Conservation (phyloP, 2,888 invertebrate genomes). For the Metellina segmentata region DNA sequence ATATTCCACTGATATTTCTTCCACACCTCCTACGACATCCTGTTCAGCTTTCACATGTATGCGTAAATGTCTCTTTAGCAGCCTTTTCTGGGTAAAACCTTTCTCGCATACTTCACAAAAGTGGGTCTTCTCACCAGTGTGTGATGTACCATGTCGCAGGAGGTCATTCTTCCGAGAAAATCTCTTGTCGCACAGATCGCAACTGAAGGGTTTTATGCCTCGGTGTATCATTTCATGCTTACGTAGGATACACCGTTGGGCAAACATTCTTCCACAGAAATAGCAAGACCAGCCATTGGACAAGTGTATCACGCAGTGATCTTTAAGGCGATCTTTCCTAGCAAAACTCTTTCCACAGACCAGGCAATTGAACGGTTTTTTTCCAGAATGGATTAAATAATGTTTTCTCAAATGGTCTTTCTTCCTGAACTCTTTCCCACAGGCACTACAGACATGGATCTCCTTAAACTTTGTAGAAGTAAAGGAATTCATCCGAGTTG, state of each 20-base stretch:
- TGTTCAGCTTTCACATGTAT: slow-evolving; percentile 7
- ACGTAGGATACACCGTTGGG: slow-evolving; percentile 44
- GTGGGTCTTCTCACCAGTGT: slow-evolving; percentile 40
- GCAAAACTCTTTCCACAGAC: slow-evolving; percentile 50
- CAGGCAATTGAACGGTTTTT: slow-evolving; percentile 44
- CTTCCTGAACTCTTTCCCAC: slow-evolving; percentile 54
- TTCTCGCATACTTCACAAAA: slow-evolving; percentile 54
- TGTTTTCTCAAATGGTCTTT: slow-evolving; percentile 51
- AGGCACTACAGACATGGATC: slow-evolving; percentile 25
- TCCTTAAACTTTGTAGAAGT: slow-evolving; percentile 21
- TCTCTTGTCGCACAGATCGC: slow-evolving; percentile 38
- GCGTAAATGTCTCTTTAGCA: slow-evolving; percentile 37
- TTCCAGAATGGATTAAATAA: not conserved
- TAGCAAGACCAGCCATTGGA: slow-evolving; percentile 57
- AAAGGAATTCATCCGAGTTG: not conserved
- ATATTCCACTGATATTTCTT: not conserved
- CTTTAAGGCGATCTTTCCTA: slow-evolving; percentile 49
- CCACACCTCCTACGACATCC: not conserved
- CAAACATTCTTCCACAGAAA: slow-evolving; percentile 57
- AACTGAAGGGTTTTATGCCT: slow-evolving; percentile 42
- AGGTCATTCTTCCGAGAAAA: slow-evolving; percentile 59
- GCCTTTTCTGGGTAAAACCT: slow-evolving; percentile 40
- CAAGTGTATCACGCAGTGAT: slow-evolving; percentile 48
- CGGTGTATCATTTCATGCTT: slow-evolving; percentile 60
- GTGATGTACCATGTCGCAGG: slow-evolving; percentile 36